A percentile compares a stretch with the other conserved stretches of the same genome.
Evolutionary conservation across 2,797 vertebrate species (phyloP).

Genomic region (Sebastiscus albofasciatus): DNA sequence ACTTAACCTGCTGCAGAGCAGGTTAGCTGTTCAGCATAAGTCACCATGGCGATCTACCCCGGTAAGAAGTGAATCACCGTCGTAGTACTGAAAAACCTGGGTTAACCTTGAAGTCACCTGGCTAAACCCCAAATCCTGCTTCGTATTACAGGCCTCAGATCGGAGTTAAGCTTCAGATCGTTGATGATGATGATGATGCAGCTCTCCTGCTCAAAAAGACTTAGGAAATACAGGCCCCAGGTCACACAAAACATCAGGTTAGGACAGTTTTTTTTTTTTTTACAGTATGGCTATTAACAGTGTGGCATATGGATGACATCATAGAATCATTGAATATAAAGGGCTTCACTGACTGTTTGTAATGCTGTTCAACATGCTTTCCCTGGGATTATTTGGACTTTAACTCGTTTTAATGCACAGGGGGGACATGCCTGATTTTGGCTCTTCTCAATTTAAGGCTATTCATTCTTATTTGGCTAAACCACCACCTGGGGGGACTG

Average conservation of each 20-base stretch:
- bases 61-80: no score
- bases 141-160: no score
- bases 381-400: constrained; percentile 62
- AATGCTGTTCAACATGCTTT: constrained; percentile 57
- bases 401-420: constrained; percentile 48
- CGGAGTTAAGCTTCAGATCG: constrained; percentile 17
- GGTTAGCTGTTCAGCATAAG: no score
- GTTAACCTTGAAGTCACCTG: no score
- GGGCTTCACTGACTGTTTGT: constrained; percentile 63
- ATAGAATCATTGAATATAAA: constrained; percentile 75
- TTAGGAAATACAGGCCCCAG: constrained; percentile 36
- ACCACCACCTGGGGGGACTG: constrained; percentile 43
- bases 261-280: constrained; percentile 23
- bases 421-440: constrained; percentile 65
- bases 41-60: no score
- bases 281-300: constrained; percentile 68
- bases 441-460: constrained; percentile 75
- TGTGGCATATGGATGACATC: constrained; percentile 73
- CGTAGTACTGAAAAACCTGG: no score
- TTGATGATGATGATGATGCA: neutral
- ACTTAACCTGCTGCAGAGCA: no score
- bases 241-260: constrained; percentile 40
- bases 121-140: no score
- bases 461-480: constrained; percentile 70
- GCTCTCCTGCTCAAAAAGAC: constrained; percentile 33